Evolutionary conservation across 2,797 vertebrate species (phyloP).

Genomic region (Pteronotus mesoamericanus): DNA sequence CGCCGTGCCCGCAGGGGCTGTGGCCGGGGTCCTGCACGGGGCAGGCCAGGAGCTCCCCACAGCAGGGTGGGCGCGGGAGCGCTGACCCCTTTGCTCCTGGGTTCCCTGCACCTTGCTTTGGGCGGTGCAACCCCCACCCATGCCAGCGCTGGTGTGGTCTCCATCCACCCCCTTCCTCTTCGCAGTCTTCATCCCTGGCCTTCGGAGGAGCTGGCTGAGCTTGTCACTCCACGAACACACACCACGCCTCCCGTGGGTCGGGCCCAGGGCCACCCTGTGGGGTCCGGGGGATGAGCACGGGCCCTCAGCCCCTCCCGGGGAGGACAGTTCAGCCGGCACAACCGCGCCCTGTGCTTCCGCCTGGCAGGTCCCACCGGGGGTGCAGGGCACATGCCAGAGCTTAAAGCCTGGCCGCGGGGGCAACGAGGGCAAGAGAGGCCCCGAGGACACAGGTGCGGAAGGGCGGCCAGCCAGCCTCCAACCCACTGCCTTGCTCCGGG

Average conservation of each 20-base stretch:
- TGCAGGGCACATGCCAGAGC: accelerated
- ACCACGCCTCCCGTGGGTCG: accelerated
- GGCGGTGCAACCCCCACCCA: accelerated
- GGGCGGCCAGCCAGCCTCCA: background rate
- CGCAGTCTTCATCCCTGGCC: background rate
- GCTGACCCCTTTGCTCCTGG: accelerated
- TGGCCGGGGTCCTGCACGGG: accelerated
- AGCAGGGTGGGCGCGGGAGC: accelerated
- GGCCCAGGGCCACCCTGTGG: background rate
- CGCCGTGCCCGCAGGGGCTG: accelerated
- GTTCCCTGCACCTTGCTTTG: background rate
- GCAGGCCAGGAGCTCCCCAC: background rate
- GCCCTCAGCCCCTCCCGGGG: background rate
- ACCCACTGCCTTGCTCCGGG: accelerated
- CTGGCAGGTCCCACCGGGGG: background rate
- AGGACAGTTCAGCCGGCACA: accelerated
- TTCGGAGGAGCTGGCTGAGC: accelerated
- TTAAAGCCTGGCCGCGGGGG: accelerated
- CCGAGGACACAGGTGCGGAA: accelerated
- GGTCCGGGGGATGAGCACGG: background rate
- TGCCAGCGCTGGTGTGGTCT: background rate
- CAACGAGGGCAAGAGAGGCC: background rate
- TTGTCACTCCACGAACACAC: accelerated
- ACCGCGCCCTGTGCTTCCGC: background rate
- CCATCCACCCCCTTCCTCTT: background rate